phyloP scores from a whole-genome alignment of 2,113 vertebrate species.

The Sylvia atricapilla region DNA sequence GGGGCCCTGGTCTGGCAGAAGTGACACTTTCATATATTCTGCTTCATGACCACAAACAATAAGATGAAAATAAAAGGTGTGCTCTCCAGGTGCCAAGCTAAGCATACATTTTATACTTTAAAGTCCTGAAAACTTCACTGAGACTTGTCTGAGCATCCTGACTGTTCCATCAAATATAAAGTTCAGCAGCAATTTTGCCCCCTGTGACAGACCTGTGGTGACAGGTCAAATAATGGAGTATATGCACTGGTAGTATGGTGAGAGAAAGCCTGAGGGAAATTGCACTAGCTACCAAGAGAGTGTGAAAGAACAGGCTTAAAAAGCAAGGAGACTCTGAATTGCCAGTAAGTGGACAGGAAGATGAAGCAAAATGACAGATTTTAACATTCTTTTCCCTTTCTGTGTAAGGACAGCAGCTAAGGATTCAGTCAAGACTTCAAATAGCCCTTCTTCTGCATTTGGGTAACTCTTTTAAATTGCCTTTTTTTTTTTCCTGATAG shows the following conservation, averaged over 20 bases:
- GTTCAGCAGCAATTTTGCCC: not conserved
- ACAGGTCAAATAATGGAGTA: not conserved
- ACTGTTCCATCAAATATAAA: not conserved
- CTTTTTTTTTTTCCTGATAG: not conserved
- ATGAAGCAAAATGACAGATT: not conserved
- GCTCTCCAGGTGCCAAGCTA: not conserved
- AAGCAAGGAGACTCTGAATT: not conserved
- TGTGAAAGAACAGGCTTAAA: not conserved
- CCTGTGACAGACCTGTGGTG: not conserved
- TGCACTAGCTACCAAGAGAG: not conserved
- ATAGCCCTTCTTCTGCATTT: not conserved
- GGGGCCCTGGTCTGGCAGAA: not conserved
- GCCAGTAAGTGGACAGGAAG: not conserved
- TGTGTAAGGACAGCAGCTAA: not conserved
- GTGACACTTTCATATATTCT: not conserved
- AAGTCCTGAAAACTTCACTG: not conserved
- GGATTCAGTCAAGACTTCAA: not conserved
- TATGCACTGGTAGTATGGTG: not conserved
- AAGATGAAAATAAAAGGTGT: not conserved
- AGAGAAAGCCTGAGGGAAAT: not conserved
- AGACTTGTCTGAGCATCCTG: not conserved
- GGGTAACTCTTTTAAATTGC: not conserved
- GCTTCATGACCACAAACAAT: not conserved
- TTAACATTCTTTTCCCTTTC: not conserved
- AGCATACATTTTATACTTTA: not conserved